Evolutionary conservation across 1,140 invertebrate genomes (phyloP), one percentile per base, ranked within the genome.

Genomic region (Nilaparvata lugens): DNA sequence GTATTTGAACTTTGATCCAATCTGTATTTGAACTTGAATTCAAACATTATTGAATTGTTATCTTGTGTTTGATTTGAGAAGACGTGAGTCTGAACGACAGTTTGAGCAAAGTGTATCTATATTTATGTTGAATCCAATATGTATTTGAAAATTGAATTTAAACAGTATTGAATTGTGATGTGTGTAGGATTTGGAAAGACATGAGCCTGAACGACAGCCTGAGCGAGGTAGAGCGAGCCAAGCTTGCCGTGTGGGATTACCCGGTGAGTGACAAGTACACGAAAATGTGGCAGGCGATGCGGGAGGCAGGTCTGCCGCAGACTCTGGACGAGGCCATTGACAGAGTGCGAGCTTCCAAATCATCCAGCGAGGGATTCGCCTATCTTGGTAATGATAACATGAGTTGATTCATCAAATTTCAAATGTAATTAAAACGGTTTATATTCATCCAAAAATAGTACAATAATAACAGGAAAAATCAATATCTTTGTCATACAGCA

Each of bases 51-150:
- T n/a, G n/a, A n/a, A n/a, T n/a, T n/a, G n/a, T n/a, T n/a, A n/a
- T n/a, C n/a, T n/a, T n/a, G n/a, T n/a, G n/a, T n/a, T 95, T 93
- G 67, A 96, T 97, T 64, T 98, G 95, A 95, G 97, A 97, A 71
- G 89, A 96, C 62, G 95, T 98, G 87, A 95, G 92, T 35, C 75
- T 98, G 7, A 95, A 97, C 68, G 95, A 97, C 72, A 93, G 88
- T 58, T 73, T 97, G 16, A 85, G 82, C 11, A 88, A 93, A 40
- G 81, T 93, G n/a, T n/a, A n/a, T n/a, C n/a, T n/a, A n/a, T n/a
- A n/a, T n/a, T n/a, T n/a, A n/a, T n/a, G n/a, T n/a, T n/a, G n/a
- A n/a, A n/a, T n/a, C n/a, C n/a, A n/a, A n/a, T n/a, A n/a, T n/a
- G n/a, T n/a, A n/a, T n/a, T n/a, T n/a, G n/a, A n/a, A n/a, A n/a